Evolutionary conservation across 1,140 invertebrate genomes (phyloP), one percentile per base, ranked within the genome.

Genomic region (Trichogramma pretiosum): DNA sequence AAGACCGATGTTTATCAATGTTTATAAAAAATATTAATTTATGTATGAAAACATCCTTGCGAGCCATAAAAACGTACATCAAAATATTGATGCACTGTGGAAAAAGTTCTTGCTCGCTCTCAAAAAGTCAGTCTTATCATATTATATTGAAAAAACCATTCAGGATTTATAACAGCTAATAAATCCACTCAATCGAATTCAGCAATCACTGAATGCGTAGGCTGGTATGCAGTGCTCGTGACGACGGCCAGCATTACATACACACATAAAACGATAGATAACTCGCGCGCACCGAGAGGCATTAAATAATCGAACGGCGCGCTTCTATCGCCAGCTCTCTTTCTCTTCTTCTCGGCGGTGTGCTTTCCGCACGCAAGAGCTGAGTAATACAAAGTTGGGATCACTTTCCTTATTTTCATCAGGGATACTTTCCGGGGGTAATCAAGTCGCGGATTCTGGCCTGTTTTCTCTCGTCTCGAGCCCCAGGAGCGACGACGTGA

Each of bases 331-430:
- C 11, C 22, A 13, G 24, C 10, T 18, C 22, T 24, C 10, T 16
- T 19, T 23, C 24, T n/a, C 21, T 40, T 47, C 46, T 26, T 34
- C 40, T 47, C 36, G 23, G 39, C 39, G 19, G 19, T 9, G 17
- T 17, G 14, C 40, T 19, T 2, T 36, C 38, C 28, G 2, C 18
- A 7, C 19, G 38, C 22, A 23, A 41, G 41, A 48, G 38, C 16
- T 39, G 46, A 35, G 46, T 42, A 48, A 54, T 55, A 55, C 55
- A 51, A 49, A 46, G 53, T 55, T 54, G 54, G 57, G 46, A 56
- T 56, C 55, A 46, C 49, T 57, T 54, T 55, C 44, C 52, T 52
- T 56, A 56, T 59, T 59, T 57, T 57, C 55, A 56, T 54, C 55
- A 59, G 57, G 53, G 52, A 52, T 46, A 55, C n/a, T n/a, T n/a